phyloP scores from a whole-genome alignment of 1,140 invertebrate species.

The Argopecten irradians region DNA sequence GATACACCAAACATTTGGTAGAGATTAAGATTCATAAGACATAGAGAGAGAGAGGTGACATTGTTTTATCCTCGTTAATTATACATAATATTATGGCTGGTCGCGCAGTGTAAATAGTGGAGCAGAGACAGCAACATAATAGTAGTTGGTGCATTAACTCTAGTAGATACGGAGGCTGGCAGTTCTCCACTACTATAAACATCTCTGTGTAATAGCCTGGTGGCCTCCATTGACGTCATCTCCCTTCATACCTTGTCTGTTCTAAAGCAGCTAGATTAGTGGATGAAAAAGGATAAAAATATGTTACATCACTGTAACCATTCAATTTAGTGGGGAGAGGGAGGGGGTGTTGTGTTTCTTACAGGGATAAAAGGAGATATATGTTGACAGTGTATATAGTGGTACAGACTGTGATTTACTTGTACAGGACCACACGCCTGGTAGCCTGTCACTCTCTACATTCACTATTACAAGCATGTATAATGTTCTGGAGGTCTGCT shows the following conservation, averaged over 20 bases:
- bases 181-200: background rate
- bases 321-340: background rate
- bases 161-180: background rate
- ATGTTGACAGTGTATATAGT: background rate
- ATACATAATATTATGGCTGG: background rate
- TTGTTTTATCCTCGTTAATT: background rate
- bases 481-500: background rate
- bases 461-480: background rate
- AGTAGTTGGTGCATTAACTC: background rate
- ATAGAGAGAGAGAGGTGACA: background rate
- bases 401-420: background rate
- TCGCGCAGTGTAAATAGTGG: background rate
- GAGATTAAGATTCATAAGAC: background rate
- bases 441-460: background rate
- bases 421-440: background rate
- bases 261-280: background rate
- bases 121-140: background rate
- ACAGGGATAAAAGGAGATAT: too few relatives aligned
- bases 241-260: background rate
- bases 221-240: background rate
- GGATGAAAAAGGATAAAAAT: constrained; percentile 6
- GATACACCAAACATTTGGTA: too few relatives aligned
- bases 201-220: background rate
- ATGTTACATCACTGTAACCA: background rate
- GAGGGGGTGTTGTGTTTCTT: background rate